A percentile compares a stretch with the other conserved stretches of the same genome.
These are phyloP conservation scores for Natator depressus DNA, from an alignment of 2,113 vertebrate species.

Conservation along the genomic window DNA sequence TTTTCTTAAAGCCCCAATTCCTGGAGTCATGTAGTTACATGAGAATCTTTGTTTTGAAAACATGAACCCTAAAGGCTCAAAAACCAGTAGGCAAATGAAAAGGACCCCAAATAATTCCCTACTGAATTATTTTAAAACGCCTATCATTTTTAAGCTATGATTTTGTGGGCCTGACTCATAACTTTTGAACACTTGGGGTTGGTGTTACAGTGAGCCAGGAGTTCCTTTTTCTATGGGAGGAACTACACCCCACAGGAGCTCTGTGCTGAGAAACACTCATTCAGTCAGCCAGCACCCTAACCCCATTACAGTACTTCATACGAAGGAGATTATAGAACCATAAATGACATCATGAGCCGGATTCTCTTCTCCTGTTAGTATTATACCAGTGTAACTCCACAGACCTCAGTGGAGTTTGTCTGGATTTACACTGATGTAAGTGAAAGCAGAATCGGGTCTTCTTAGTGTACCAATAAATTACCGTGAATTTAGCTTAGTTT, in stretches of 20 bases:
- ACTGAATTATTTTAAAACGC: not conserved
- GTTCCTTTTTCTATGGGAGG: not conserved
- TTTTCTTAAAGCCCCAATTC: not conserved
- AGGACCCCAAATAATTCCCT: not conserved
- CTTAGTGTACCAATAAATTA: fast-evolving
- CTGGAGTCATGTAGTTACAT: not conserved
- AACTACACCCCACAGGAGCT: not conserved
- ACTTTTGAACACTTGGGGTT: not conserved
- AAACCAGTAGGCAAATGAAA: not conserved
- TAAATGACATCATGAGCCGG: not conserved
- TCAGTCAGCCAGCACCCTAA: not conserved
- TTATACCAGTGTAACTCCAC: not conserved
- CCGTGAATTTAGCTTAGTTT: not conserved
- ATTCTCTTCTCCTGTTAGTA: not conserved
- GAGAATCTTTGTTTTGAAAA: not conserved
- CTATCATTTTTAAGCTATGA: not conserved
- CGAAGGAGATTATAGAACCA: not conserved
- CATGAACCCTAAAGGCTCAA: not conserved
- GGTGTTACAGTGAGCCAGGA: not conserved
- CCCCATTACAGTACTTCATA: not conserved
- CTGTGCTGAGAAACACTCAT: not conserved
- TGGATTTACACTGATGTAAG: not conserved
- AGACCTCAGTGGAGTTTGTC: not conserved
- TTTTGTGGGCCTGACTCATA: not conserved
- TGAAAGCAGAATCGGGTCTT: not conserved